A percentile compares a stretch with the other conserved stretches of the same genome.
Evolutionary conservation across 1,140 invertebrate species (phyloP).

Genomic region (Eubasilissa regina): DNA sequence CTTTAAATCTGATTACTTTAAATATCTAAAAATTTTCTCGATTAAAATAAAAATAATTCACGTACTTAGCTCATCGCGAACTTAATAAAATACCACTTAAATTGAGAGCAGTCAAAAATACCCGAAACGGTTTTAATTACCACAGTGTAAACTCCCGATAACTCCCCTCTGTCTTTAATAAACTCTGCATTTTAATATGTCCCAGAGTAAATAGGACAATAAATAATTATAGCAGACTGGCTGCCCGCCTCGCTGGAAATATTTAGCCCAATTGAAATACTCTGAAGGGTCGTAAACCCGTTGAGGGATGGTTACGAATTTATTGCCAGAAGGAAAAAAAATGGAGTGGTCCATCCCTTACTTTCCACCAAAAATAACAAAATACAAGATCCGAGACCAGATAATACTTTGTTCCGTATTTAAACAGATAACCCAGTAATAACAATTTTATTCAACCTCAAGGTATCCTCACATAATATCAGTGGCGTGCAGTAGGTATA

Average conservation of each 20-base stretch:
- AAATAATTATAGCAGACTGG: slow-evolving; percentile 19
- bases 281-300: slow-evolving; percentile 32
- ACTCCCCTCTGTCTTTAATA: slow-evolving; percentile 7
- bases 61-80: too few species aligned
- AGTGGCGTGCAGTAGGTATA: too few species aligned
- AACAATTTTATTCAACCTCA: too few species aligned
- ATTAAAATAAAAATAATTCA: too few species aligned
- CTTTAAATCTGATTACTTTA: too few species aligned
- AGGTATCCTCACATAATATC: too few species aligned
- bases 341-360: neutral
- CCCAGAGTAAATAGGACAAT: neutral
- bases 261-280: slow-evolving; percentile 24
- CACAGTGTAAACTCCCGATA: neutral
- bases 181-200: neutral
- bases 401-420: neutral
- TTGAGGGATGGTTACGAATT: slow-evolving; percentile 26
- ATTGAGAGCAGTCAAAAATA: too few species aligned
- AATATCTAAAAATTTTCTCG: too few species aligned
- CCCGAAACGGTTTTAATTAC: neutral
- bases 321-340: slow-evolving; percentile 12
- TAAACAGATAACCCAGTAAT: too few species aligned
- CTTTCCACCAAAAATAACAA: neutral
- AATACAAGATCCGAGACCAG: neutral
- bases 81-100: too few species aligned
- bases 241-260: neutral